Conservation (phyloP, 2,797 vertebrate species). For the Chrosomus eos region DNA sequence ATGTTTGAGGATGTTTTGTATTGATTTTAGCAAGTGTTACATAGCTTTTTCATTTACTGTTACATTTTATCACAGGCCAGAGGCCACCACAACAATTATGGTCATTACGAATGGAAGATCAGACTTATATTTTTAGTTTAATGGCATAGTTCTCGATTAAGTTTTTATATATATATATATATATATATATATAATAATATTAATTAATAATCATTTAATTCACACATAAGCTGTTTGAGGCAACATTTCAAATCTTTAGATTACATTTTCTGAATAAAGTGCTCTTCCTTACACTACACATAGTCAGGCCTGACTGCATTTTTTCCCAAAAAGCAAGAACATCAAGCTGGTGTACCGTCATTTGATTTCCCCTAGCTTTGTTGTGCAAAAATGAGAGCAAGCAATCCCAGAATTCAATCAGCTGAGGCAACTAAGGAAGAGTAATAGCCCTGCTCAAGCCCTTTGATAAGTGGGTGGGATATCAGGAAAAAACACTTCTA, state of each 20-base stretch:
- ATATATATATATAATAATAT: too few species aligned
- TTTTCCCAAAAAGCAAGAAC: neutral
- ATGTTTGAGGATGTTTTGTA: neutral
- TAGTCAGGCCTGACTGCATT: neutral
- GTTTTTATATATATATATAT: too few species aligned
- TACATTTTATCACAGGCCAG: neutral
- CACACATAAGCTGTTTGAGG: neutral
- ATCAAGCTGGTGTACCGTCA: neutral
- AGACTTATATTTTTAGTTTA: neutral
- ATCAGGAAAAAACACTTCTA: slow-evolving; percentile 31
- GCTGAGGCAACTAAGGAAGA: slow-evolving; percentile 21
- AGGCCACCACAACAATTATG: neutral
- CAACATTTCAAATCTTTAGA: neutral
- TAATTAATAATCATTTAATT: neutral
- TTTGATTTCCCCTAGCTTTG: slow-evolving; percentile 9
- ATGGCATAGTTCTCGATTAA: neutral
- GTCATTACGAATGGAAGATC: neutral
- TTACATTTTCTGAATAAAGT: neutral
- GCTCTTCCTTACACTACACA: neutral
- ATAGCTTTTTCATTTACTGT: too few species aligned
- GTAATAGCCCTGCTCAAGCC: slow-evolving; percentile 30
- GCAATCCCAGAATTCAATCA: slow-evolving; percentile 41
- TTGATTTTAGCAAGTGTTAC: too few species aligned
- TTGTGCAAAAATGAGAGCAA: slow-evolving; percentile 20
- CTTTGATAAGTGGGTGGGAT: slow-evolving; percentile 30